phyloP scores from a whole-genome alignment of 2,797 vertebrate species.

The Trachurus trachurus region DNA sequence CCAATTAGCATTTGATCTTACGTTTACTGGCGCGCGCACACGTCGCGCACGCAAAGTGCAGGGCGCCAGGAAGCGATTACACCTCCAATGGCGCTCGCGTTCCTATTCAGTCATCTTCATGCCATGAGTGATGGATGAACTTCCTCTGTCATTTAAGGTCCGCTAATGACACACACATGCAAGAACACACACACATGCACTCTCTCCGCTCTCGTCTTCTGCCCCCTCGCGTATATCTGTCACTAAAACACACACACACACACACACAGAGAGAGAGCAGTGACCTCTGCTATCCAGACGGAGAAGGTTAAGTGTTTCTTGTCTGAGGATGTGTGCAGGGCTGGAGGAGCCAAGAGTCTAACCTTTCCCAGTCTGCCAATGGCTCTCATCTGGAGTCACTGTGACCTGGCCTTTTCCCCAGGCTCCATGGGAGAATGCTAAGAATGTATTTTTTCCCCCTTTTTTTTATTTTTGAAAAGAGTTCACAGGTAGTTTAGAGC shows the following conservation, averaged over 20 bases:
- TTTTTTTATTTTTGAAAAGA: not conserved
- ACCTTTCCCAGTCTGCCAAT: constrained; percentile 59
- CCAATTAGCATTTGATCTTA: constrained; percentile 71
- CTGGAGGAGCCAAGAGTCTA: constrained; percentile 49
- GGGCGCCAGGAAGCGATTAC: constrained; percentile 79
- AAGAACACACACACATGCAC: constrained; percentile 10
- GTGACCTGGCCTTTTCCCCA: constrained; percentile 24
- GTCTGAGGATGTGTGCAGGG: constrained; percentile 44
- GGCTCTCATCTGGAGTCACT: constrained; percentile 49
- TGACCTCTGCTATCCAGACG: constrained; percentile 54
- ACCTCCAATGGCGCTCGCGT: constrained; percentile 54
- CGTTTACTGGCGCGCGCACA: constrained; percentile 4
- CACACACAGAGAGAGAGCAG: not conserved
- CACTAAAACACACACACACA: constrained; percentile 39
- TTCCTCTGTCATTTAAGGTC: constrained; percentile 70
- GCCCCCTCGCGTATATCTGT: constrained; percentile 12
- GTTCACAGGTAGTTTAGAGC: not conserved
- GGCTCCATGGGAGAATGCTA: constrained; percentile 34
- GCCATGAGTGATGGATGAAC: constrained; percentile 73
- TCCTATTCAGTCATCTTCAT: constrained; percentile 61
- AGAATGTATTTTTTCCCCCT: not conserved
- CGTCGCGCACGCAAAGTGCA: not conserved
- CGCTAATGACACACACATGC: constrained; percentile 73
- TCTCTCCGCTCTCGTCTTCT: not conserved
- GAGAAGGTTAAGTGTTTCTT: constrained; percentile 71